A percentile compares a stretch with the other conserved stretches of the same genome.
These are phyloP conservation scores for Allobates femoralis DNA, from an alignment of 2,797 vertebrate genomes.

Conservation along the genomic window DNA sequence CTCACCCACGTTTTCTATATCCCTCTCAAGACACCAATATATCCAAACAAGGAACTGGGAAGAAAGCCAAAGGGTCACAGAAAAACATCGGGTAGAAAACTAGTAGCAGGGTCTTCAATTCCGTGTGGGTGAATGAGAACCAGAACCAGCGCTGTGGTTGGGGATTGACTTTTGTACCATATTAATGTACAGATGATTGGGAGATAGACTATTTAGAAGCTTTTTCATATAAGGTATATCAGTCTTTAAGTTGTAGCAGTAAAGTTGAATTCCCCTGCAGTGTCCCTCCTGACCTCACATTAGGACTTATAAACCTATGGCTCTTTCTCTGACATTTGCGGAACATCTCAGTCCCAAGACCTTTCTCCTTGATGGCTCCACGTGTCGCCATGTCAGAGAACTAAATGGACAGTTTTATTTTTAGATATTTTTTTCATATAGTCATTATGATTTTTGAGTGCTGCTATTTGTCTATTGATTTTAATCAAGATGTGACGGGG, in stretches of 20 bases:
- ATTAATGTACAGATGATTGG: neutral
- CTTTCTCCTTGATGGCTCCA: neutral
- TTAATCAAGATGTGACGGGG: conserved; percentile 20
- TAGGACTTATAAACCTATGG: neutral
- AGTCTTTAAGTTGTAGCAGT: neutral
- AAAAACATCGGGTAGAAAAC: neutral
- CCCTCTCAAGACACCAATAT: neutral
- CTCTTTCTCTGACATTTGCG: neutral
- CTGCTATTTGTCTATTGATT: conserved; percentile 31
- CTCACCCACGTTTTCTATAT: neutral
- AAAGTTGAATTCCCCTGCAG: neutral
- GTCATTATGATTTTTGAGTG: neutral
- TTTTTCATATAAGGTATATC: neutral
- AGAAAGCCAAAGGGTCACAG: neutral
- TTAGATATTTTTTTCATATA: conserved; percentile 8
- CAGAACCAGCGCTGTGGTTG: neutral
- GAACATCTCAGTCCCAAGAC: neutral
- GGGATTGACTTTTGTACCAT: neutral
- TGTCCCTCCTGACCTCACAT: neutral
- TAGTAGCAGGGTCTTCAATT: neutral
- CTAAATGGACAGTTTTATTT: conserved; percentile 17
- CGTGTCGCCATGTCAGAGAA: conserved; percentile 8
- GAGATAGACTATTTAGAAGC: neutral
- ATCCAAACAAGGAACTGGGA: neutral
- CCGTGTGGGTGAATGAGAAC: neutral